Evolutionary conservation across 2,113 vertebrate genomes (phyloP), one percentile per base, ranked within the genome.

Genomic region (Triplophysa tibetana): DNA sequence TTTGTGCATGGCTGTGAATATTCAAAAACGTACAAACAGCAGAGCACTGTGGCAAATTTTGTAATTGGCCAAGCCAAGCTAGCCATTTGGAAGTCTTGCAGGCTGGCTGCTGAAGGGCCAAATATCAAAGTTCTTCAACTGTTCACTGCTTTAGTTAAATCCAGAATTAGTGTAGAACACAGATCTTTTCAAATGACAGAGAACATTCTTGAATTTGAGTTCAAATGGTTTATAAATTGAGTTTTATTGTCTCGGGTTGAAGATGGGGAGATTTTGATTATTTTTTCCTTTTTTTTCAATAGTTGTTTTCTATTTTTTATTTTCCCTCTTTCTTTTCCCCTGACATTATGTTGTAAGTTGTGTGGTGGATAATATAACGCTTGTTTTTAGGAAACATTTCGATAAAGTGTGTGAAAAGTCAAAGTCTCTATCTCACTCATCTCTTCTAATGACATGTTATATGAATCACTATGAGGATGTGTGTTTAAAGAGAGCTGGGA

Each of bases 401-500:
- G n/a, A n/a, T n/a, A n/a, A n/a, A n/a, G n/a, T n/a, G n/a, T n/a
- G n/a, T n/a, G n/a, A n/a, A n/a, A n/a, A n/a, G n/a, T n/a, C n/a
- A n/a, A n/a, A n/a, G n/a, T n/a, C 8, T 43, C 8, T 43, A 1
- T 45, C 43, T 48, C 38, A 41, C 56, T 61, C 61, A 70, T 75
- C 56, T 77, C 50, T 41, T 38, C 60, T 75, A 83, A 85, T 83
- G 70, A 79, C 65, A 70, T 76, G 67, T 81, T 68, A 70, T 76
- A 77, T 67, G 83, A 78, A 77, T 83, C 50, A 69, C 68, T 79
- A 50, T 24, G 21, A 8, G 56, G n/a, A 11, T 41, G 8, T 61
- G 48, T 50, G 54, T 38, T 63, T 70, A 58, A 70, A 45, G 56
- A 78, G 29, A 29, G 29, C 21, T 41, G 26, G 52, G 62, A 67